These are phyloP conservation scores for Agriotes lineatus DNA, from an alignment of 2,888 invertebrate genomes.

Conservation along the genomic window DNA sequence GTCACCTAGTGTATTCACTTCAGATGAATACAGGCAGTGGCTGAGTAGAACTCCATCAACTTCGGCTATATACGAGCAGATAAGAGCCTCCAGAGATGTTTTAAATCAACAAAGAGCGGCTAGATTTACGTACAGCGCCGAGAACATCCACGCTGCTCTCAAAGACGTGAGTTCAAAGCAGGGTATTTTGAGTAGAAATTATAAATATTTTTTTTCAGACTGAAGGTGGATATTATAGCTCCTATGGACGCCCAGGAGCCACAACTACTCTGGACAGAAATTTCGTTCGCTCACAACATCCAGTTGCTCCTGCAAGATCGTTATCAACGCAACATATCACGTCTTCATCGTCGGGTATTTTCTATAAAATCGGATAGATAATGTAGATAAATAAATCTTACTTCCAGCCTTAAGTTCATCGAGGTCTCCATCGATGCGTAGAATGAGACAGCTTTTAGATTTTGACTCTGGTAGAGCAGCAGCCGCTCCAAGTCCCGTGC, in stretches of 20 bases:
- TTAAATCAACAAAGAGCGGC: slow-evolving; percentile 78
- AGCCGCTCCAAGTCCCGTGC: slow-evolving; percentile 77
- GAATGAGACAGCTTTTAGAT: slow-evolving; percentile 86
- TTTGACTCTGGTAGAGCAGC: slow-evolving; percentile 70
- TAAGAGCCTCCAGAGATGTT: slow-evolving; percentile 83
- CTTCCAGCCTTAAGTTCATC: slow-evolving; percentile 64
- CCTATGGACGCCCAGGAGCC: slow-evolving; percentile 76
- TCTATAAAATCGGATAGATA: background rate
- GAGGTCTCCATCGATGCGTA: slow-evolving; percentile 81
- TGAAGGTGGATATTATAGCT: slow-evolving; percentile 66
- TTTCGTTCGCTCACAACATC: slow-evolving; percentile 69
- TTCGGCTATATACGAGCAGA: slow-evolving; percentile 92
- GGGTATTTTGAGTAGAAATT: background rate
- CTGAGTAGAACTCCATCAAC: slow-evolving; percentile 90
- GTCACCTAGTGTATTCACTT: slow-evolving; percentile 78
- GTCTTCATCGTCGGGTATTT: slow-evolving; percentile 66
- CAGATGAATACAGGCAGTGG: slow-evolving; percentile 95
- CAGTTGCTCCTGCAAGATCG: slow-evolving; percentile 79
- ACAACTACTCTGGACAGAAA: slow-evolving; percentile 78
- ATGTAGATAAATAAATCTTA: background rate
- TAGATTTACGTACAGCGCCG: slow-evolving; percentile 89
- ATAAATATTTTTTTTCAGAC: too few species aligned
- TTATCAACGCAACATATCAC: slow-evolving; percentile 81
- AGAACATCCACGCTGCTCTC: slow-evolving; percentile 88
- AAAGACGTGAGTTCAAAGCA: slow-evolving; percentile 88